These are phyloP conservation scores for Drosophila mimica DNA, from an alignment of 2,888 invertebrate species.

Conservation along the genomic window DNA sequence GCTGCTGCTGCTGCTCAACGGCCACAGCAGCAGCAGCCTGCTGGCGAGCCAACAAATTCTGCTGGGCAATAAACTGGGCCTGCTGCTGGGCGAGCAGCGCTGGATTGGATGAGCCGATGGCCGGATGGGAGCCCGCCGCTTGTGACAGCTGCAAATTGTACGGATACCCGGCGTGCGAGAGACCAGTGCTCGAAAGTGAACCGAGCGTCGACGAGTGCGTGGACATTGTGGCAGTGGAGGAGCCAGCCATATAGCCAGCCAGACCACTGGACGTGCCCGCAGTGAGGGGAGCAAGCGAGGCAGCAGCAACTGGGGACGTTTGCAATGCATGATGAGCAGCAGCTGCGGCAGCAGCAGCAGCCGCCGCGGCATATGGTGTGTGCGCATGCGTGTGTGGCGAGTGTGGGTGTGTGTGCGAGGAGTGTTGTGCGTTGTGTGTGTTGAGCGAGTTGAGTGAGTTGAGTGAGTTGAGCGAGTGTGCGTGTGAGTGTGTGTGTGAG, in stretches of 20 bases:
- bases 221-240: constrained; percentile 57
- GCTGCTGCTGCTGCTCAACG: constrained; percentile 76
- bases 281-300: constrained; percentile 46
- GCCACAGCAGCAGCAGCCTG: constrained; percentile 88
- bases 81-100: constrained; percentile 86
- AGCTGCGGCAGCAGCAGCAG: constrained; percentile 61
- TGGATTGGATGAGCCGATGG: constrained; percentile 69
- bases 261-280: constrained; percentile 50
- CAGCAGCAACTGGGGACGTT: constrained; percentile 56
- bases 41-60: constrained; percentile 89
- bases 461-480: constrained; percentile 42
- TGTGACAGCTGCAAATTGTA: constrained; percentile 83
- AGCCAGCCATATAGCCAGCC: constrained; percentile 57
- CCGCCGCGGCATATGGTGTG: constrained; percentile 61
- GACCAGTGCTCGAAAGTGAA: constrained; percentile 51
- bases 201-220: constrained; percentile 51
- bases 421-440: constrained; percentile 57
- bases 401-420: constrained; percentile 57
- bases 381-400: constrained; percentile 57
- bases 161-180: constrained; percentile 67
- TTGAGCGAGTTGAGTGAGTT: constrained; percentile 61
- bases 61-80: constrained; percentile 89
- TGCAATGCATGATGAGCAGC: constrained; percentile 71
- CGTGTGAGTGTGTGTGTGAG: constrained; percentile 57
- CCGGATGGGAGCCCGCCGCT: constrained; percentile 62